Conservation (phyloP, 2,113 vertebrate species). For the Opisthocomus hoazin region DNA sequence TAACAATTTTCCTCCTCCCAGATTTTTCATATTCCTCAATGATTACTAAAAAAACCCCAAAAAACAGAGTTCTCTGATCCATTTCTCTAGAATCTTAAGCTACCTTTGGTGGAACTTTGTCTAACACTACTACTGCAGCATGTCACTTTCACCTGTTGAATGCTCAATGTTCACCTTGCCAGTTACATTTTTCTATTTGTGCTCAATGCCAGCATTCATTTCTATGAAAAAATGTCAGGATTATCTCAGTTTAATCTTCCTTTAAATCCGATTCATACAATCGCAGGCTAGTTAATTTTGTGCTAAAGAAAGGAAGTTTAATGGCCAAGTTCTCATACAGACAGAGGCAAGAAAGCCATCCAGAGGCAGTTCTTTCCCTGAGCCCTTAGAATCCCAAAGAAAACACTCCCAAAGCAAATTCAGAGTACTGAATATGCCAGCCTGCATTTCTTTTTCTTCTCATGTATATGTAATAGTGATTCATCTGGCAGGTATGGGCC, state of each 20-base stretch:
- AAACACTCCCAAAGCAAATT: neutral
- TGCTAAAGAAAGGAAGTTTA: neutral
- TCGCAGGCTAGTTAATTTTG: neutral
- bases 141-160: neutral
- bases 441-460: constrained; percentile 7
- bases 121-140: neutral
- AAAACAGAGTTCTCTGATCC: neutral
- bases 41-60: neutral
- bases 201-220: neutral
- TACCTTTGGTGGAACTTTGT: neutral
- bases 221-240: neutral
- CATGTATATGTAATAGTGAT: constrained; percentile 43
- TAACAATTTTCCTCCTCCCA: neutral
- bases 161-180: neutral
- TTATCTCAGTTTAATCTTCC: neutral
- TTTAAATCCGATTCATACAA: neutral
- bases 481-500: constrained; percentile 7
- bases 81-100: neutral
- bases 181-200: neutral
- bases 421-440: neutral
- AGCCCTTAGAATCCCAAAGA: neutral
- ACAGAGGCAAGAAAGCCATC: neutral
- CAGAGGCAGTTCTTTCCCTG: neutral
- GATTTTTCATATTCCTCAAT: accelerated
- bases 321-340: neutral